phyloP scores from a whole-genome alignment of 2,797 vertebrate species.

The Pachyuromys duprasi region DNA sequence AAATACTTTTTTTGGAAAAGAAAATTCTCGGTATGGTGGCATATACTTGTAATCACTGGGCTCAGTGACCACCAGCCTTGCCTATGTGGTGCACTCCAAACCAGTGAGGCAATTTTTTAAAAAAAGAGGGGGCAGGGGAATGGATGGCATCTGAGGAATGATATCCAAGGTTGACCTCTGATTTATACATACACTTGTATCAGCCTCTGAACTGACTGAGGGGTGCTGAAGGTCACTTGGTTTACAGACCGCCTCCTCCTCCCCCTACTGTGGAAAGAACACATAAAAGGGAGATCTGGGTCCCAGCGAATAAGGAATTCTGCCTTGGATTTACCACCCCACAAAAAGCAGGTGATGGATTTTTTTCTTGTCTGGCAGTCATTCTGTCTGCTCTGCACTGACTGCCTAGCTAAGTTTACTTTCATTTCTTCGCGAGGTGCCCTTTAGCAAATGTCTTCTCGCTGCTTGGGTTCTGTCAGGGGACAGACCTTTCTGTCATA shows the following conservation, averaged over 20 bases:
- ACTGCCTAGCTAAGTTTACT: constrained; percentile 5
- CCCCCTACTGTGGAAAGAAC: constrained; percentile 21
- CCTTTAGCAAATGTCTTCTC: constrained; percentile 6
- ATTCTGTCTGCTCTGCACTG: not conserved
- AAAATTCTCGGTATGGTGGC: not conserved
- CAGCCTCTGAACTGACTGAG: not conserved
- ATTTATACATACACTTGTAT: not conserved
- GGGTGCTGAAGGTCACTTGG: not conserved
- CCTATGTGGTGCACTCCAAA: not conserved
- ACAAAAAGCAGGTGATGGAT: not conserved
- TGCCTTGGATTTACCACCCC: not conserved
- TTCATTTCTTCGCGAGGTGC: constrained; percentile 14
- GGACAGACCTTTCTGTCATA: not conserved
- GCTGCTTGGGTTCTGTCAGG: not conserved
- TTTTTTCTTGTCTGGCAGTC: not conserved
- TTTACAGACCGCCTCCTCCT: not conserved
- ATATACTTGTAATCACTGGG: not conserved
- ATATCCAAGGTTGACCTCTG: not conserved
- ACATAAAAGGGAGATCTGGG: not conserved
- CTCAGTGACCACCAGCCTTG: not conserved
- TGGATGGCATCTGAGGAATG: not conserved
- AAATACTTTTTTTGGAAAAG: not conserved
- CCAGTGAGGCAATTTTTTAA: not conserved
- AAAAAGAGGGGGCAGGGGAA: not conserved
- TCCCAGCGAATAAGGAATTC: not conserved